A percentile compares a stretch with the other conserved stretches of the same genome.
phyloP scores from a whole-genome alignment of 2,797 vertebrate genomes.

The Botia almorhae region DNA sequence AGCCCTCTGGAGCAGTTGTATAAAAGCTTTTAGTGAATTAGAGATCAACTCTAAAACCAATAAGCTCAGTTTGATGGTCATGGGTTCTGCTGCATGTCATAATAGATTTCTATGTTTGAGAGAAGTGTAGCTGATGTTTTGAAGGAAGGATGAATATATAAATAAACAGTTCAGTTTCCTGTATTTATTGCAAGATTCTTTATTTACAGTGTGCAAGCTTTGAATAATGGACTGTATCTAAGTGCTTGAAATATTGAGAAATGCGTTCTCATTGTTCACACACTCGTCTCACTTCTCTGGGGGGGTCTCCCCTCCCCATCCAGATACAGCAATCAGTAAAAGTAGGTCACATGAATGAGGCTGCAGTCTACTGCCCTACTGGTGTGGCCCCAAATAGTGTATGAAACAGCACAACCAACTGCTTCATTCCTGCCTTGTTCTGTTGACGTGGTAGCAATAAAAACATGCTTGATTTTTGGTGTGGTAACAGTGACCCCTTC shows the following conservation, averaged over 20 bases:
- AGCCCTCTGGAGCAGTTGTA: slow-evolving; percentile 36
- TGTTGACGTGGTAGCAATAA: slow-evolving; percentile 17
- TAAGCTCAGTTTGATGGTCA: slow-evolving; percentile 8
- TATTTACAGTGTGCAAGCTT: slow-evolving; percentile 1
- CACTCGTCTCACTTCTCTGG: slow-evolving; percentile 65
- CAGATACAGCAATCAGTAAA: slow-evolving; percentile 62
- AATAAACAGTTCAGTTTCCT: no score
- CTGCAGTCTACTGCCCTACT: slow-evolving; percentile 64
- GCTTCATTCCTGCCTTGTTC: slow-evolving; percentile 51
- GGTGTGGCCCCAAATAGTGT: slow-evolving; percentile 40
- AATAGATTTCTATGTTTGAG: background rate
- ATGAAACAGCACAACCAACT: slow-evolving; percentile 36
- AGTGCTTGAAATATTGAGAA: slow-evolving; percentile 22
- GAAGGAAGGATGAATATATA: background rate
- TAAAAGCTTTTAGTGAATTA: slow-evolving; percentile 52
- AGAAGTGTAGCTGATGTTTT: background rate
- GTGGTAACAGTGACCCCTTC: background rate
- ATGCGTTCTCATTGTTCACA: slow-evolving; percentile 60
- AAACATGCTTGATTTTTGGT: slow-evolving; percentile 41
- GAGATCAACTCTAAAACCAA: background rate
- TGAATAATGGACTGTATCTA: slow-evolving; percentile 15
- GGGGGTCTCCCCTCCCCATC: slow-evolving; percentile 64
- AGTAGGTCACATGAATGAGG: slow-evolving; percentile 80
- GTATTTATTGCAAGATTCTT: background rate
- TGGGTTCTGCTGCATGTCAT: background rate